Evolutionary conservation across 2,113 vertebrate genomes (phyloP), one percentile per base, ranked within the genome.

Genomic region (Myotis davidii): DNA sequence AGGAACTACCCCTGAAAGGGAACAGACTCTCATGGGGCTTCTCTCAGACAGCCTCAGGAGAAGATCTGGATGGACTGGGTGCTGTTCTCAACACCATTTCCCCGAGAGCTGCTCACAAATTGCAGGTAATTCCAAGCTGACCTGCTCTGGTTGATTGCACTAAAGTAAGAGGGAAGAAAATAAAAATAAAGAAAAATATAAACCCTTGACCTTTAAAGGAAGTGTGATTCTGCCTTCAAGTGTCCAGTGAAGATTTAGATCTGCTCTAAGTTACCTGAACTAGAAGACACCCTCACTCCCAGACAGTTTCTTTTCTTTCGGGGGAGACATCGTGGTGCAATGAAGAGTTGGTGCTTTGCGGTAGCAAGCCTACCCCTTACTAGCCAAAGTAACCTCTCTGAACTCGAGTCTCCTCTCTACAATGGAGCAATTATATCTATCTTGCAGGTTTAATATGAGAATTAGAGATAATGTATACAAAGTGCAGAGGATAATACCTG

Each of bases 181-280:
- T 23, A 70, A 85, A 85, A 50, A 27, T 23, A 70, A 6, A 23
- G 3, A 16, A 85, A 94, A 56, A 20, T 20, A 67, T 34, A 17
- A 84, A 65, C 37, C 10, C 59, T 86, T 86, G 56, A 61, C 64
- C 42, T 4, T 93, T 86, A 64, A 12, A 85, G 23, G 52, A 95
- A 93, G 34, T 70, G 4, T 82, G 72, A 91, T 74, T 83, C 45
- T 48, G 79, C 37, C 77, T 92, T 65, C 21, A 65, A 72, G 67
- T 87, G 90, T 94, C 54, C 83, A 48, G 42, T 56, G 87, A 90
- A 96, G 23, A 3, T 72, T 64, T 89, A 48, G 12, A 3, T 94
- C 76, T 87, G 37, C 77, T 69, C 54, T 79, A 39, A 56, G 52
- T 84, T 82, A 56, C n/a, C 48, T 94, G 83, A 92, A 16, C 5